Conservation (phyloP, 1,140 invertebrate species). For the Drepana arcuata region DNA sequence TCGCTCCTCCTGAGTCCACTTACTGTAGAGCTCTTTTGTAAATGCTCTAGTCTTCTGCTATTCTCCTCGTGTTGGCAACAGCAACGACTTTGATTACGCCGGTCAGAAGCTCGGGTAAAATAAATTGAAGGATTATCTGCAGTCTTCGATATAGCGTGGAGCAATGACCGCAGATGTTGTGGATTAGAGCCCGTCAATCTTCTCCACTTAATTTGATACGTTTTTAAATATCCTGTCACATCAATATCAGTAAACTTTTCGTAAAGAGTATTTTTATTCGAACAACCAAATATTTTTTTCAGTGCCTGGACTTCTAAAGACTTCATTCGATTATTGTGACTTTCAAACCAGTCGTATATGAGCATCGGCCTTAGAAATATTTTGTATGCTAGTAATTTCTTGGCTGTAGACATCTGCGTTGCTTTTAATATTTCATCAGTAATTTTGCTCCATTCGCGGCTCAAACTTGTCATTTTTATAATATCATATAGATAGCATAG, state of each 20-base stretch:
- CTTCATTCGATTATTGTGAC: constrained; percentile 4
- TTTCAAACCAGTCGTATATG: constrained; percentile 18
- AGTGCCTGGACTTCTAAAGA: constrained; percentile 18
- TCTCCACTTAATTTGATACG: constrained; percentile 21
- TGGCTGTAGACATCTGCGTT: constrained; percentile 8
- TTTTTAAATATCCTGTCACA: constrained; percentile 15
- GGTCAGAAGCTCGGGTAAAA: constrained; percentile 15
- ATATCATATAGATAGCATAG: too few species aligned
- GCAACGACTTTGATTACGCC: too few species aligned
- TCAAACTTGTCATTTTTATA: constrained; percentile 10
- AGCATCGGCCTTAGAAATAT: constrained; percentile 26
- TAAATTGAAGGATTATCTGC: constrained; percentile 10
- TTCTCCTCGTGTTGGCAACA: too few species aligned
- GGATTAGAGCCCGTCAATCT: constrained; percentile 9
- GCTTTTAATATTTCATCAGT: constrained; percentile 10
- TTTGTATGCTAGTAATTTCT: constrained; percentile 29
- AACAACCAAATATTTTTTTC: constrained; percentile 17
- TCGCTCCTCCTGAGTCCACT: background rate
- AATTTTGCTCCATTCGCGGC: constrained; percentile 9
- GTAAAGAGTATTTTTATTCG: constrained; percentile 8
- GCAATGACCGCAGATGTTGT: constrained; percentile 6
- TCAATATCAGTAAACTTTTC: constrained; percentile 17
- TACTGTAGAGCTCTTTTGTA: too few species aligned
- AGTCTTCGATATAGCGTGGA: constrained; percentile 2
- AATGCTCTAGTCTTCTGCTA: too few species aligned